phyloP scores from a whole-genome alignment of 2,888 invertebrate species.

The Tenthredo livida region DNA sequence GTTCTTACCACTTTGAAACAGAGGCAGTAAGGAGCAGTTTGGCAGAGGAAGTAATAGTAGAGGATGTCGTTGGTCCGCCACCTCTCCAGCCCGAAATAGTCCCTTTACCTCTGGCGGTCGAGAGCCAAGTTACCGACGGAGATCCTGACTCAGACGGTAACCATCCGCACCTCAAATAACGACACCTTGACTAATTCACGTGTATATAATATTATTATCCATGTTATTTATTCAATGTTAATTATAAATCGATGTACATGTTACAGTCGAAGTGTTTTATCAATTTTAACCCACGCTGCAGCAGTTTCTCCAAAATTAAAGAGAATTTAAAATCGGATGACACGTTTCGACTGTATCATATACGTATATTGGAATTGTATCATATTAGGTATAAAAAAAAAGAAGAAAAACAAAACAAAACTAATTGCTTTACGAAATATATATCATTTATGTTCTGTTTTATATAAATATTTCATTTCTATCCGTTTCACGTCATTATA shows the following conservation, averaged over 20 bases:
- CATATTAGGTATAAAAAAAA: conserved; percentile 45
- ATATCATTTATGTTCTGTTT: conserved; percentile 60
- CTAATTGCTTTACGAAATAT: conserved; percentile 26
- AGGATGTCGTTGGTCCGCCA: conserved; percentile 71
- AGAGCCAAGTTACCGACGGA: conserved; percentile 63
- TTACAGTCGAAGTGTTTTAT: conserved; percentile 63
- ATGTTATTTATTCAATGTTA: conserved; percentile 57
- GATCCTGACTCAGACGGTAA: conserved; percentile 77
- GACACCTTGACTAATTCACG: conserved; percentile 53
- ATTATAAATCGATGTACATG: conserved; percentile 64
- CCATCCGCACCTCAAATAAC: conserved; percentile 67
- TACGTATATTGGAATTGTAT: conserved; percentile 45
- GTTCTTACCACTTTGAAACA: conserved; percentile 55
- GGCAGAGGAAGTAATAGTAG: conserved; percentile 76
- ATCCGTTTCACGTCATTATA: conserved; percentile 56
- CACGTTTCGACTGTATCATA: conserved; percentile 26
- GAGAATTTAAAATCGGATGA: conserved; percentile 57
- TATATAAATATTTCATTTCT: conserved; percentile 53
- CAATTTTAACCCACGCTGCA: neutral
- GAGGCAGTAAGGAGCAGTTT: conserved; percentile 76
- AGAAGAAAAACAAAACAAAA: conserved; percentile 57
- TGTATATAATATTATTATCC: conserved; percentile 51
- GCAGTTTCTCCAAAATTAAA: neutral
- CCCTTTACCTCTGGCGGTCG: conserved; percentile 64
- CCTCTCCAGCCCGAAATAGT: conserved; percentile 72